phyloP scores from a whole-genome alignment of 1,140 invertebrate genomes.

The Heliothis subflexa region DNA sequence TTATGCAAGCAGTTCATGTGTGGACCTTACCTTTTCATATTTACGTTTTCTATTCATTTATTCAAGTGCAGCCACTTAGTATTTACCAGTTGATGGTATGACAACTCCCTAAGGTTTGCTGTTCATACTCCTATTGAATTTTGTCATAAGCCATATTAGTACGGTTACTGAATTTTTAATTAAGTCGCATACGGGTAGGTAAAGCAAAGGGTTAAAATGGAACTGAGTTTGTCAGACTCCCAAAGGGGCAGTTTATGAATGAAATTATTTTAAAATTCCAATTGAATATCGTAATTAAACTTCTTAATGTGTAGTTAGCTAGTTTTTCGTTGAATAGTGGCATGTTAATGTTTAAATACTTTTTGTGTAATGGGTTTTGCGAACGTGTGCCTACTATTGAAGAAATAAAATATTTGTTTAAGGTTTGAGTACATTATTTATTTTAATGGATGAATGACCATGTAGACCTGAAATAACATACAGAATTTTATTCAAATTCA shows the following conservation, averaged over 20 bases:
- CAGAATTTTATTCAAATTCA: too few relatives aligned
- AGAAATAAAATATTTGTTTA: neutral
- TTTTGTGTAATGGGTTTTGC: slow-evolving; percentile 1
- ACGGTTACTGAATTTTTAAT: slow-evolving; percentile 31
- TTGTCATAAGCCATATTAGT: slow-evolving; percentile 23
- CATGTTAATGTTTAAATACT: neutral
- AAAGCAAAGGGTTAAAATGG: slow-evolving; percentile 39
- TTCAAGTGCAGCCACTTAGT: slow-evolving; percentile 2
- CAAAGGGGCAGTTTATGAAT: slow-evolving; percentile 27
- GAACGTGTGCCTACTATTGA: neutral
- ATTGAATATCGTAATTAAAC: slow-evolving; percentile 30
- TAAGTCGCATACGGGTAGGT: slow-evolving; percentile 29
- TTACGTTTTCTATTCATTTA: neutral
- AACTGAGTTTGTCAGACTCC: slow-evolving; percentile 28
- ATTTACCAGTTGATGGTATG: neutral
- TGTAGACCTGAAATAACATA: too few relatives aligned
- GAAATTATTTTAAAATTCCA: slow-evolving; percentile 40
- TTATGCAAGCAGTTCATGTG: too few relatives aligned
- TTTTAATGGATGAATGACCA: too few relatives aligned
- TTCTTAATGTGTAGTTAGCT: slow-evolving; percentile 8
- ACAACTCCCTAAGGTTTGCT: slow-evolving; percentile 1
- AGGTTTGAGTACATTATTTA: too few relatives aligned
- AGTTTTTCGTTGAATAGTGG: slow-evolving; percentile 3
- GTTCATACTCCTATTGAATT: slow-evolving; percentile 17
- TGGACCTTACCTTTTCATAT: neutral